Percentiles rank a stretch among this genome's conserved stretches.
These are phyloP conservation scores for Cherax destructor DNA, from an alignment of 1,140 invertebrate genomes.

Conservation along the genomic window DNA sequence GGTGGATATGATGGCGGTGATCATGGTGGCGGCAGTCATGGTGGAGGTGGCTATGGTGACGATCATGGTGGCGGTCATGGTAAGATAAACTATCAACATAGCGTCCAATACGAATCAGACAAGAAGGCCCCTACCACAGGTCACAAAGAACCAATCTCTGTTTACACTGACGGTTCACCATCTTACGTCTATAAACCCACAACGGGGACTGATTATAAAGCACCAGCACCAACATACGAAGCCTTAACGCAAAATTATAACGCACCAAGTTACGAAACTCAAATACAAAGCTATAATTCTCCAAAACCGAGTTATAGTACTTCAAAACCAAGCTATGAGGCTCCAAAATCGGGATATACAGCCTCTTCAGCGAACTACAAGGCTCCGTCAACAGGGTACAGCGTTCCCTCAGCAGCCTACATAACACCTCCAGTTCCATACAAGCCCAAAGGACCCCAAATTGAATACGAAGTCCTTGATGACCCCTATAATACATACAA, in stretches of 20 bases:
- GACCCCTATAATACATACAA: conserved; percentile 60
- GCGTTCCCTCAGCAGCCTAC: neutral
- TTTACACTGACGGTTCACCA: conserved; percentile 2
- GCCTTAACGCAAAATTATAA: neutral
- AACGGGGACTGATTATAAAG: neutral
- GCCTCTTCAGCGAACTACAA: neutral
- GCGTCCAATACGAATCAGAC: neutral
- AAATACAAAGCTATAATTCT: conserved; percentile 43
- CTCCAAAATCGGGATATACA: conserved; percentile 14
- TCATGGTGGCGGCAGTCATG: neutral
- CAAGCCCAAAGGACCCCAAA: conserved; percentile 21
- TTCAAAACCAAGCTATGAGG: conserved; percentile 1
- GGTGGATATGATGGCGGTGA: neutral
- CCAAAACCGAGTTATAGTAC: conserved; percentile 28
- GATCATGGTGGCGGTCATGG: neutral
- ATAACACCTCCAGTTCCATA: neutral
- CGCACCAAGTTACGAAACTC: conserved; percentile 57
- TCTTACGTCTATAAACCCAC: neutral
- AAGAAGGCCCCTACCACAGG: neutral
- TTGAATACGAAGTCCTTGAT: conserved; percentile 38
- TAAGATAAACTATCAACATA: neutral
- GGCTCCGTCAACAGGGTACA: conserved; percentile 8
- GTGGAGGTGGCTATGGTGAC: conserved; percentile 27
- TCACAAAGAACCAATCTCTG: conserved; percentile 17
- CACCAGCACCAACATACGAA: neutral